Conservation (phyloP, 2,113 vertebrate species). For the Ramphastos sulfuratus region DNA sequence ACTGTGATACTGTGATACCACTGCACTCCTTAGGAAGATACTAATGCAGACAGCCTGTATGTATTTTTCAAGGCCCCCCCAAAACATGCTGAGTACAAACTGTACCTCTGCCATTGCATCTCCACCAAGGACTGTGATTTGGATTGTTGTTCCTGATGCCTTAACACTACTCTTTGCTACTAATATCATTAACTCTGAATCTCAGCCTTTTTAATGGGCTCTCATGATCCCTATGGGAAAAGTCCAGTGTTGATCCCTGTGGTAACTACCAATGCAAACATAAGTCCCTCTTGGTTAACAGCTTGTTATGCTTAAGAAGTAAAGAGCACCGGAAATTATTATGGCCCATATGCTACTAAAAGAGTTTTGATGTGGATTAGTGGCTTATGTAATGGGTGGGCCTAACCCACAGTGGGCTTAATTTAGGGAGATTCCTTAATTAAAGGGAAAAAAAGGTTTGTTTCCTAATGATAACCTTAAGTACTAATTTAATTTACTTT, state of each 20-base stretch:
- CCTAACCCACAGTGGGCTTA: conserved; percentile 43
- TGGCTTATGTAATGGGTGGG: conserved; percentile 15
- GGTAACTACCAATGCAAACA: background rate
- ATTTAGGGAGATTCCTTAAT: conserved; percentile 15
- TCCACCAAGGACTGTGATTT: background rate
- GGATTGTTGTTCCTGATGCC: background rate
- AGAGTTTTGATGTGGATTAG: conserved; percentile 55
- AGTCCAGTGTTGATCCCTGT: background rate
- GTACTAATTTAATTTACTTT: conserved; percentile 66
- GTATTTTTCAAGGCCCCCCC: background rate
- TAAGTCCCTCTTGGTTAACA: conserved; percentile 6
- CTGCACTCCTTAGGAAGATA: background rate
- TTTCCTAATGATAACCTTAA: conserved; percentile 38
- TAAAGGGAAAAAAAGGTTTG: background rate
- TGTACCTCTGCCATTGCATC: background rate
- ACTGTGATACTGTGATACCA: no score
- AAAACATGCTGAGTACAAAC: background rate
- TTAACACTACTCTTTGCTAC: background rate
- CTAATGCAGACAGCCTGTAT: background rate
- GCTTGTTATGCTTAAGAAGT: conserved; percentile 26
- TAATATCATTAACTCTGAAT: background rate
- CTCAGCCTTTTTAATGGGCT: background rate
- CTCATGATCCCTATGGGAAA: background rate
- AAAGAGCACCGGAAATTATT: conserved; percentile 32
- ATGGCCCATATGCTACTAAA: conserved; percentile 57